Percentiles rank a stretch among this genome's conserved stretches.
Evolutionary conservation across 2,797 vertebrate species (phyloP).

Genomic region (Amazona ochrocephala): DNA sequence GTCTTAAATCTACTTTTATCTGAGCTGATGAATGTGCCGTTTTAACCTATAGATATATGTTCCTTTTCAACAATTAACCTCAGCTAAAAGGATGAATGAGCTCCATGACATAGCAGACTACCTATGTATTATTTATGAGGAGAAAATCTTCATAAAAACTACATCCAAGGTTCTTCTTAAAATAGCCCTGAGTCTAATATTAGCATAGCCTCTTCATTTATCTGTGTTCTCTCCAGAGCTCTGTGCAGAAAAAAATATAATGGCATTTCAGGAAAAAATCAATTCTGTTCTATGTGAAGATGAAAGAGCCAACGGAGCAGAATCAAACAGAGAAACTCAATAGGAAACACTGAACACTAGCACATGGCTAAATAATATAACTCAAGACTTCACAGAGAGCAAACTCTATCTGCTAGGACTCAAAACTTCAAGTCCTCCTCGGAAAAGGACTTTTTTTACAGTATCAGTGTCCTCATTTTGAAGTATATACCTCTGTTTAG

Average conservation of each 20-base stretch:
- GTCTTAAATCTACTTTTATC: constrained; percentile 21
- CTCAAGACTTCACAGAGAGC: not conserved
- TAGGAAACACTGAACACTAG: not conserved
- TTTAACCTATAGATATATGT: constrained; percentile 44
- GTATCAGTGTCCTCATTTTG: not conserved
- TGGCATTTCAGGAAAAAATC: constrained; percentile 51
- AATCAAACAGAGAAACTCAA: not conserved
- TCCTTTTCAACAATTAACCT: constrained; percentile 48
- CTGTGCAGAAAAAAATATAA: constrained; percentile 32
- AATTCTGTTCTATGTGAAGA: constrained; percentile 14
- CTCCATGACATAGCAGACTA: constrained; percentile 35
- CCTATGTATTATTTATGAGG: constrained; percentile 54
- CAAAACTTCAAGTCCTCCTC: not conserved
- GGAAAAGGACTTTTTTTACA: not conserved
- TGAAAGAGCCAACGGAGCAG: constrained; percentile 4
- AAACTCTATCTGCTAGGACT: not conserved
- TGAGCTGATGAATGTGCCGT: constrained; percentile 16
- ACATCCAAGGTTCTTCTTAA: constrained; percentile 40
- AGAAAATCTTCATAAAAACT: constrained; percentile 36
- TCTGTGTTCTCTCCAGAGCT: constrained; percentile 28
- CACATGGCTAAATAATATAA: not conserved
- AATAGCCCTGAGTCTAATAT: constrained; percentile 1
- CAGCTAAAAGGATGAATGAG: constrained; percentile 57
- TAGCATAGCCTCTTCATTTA: constrained; percentile 42
- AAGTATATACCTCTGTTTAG: not conserved